Evolutionary conservation across 2,113 vertebrate genomes (phyloP).

Genomic region (Perca flavescens): DNA sequence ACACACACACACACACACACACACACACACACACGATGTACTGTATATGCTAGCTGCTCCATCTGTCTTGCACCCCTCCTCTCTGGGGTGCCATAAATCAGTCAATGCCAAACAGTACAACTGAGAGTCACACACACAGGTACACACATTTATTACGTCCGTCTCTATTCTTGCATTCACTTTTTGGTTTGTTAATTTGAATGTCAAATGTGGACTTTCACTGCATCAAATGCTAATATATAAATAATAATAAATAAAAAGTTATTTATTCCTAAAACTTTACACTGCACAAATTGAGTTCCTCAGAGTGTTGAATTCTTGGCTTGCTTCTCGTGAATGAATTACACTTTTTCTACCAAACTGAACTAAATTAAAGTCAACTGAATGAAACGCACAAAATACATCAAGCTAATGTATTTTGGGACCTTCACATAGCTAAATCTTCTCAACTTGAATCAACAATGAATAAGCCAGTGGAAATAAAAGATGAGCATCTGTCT

Average conservation of each 20-base stretch:
- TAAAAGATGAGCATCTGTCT: background rate
- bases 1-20: constrained; percentile 1
- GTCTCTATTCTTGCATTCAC: constrained; percentile 53
- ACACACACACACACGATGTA: background rate
- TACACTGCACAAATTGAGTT: constrained; percentile 22
- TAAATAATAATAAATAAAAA: background rate
- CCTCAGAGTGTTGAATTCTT: background rate
- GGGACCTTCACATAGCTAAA: background rate
- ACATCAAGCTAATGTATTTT: background rate
- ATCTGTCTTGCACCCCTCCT: constrained; percentile 41
- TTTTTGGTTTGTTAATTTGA: constrained; percentile 40
- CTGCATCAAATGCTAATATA: constrained; percentile 23
- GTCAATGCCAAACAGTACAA: constrained; percentile 63
- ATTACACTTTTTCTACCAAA: constrained; percentile 8
- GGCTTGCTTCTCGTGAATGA: constrained; percentile 12
- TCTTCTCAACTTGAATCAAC: constrained; percentile 1
- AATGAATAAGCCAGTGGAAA: constrained; percentile 3
- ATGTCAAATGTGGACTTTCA: constrained; percentile 45
- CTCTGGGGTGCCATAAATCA: constrained; percentile 62
- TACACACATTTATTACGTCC: constrained; percentile 14
- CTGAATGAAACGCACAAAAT: constrained; percentile 20
- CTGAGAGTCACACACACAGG: constrained; percentile 8
- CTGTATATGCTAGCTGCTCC: constrained; percentile 25
- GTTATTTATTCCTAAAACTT: constrained; percentile 41
- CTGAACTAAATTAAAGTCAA: constrained; percentile 9